Percentiles rank a stretch among this genome's conserved stretches.
These are phyloP conservation scores for Diglossa cyanea DNA, from an alignment of 2,797 vertebrate genomes.

Conservation along the genomic window DNA sequence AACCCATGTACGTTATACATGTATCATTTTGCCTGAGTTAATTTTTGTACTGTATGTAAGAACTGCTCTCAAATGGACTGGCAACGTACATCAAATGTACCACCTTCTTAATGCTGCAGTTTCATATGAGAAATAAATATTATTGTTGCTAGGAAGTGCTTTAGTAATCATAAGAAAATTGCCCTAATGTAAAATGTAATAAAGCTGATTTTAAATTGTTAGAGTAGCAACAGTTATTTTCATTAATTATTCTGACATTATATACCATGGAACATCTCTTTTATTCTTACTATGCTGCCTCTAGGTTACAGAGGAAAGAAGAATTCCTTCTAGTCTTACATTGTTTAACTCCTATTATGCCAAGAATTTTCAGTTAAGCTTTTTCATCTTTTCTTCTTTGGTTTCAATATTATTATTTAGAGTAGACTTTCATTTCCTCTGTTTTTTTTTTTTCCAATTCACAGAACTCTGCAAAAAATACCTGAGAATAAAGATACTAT, in stretches of 20 bases:
- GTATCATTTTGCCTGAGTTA: background rate
- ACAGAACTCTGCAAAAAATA: background rate
- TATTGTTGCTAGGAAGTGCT: slow-evolving; percentile 13
- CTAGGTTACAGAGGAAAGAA: slow-evolving; percentile 27
- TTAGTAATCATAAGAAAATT: slow-evolving; percentile 47
- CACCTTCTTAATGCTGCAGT: slow-evolving; percentile 3
- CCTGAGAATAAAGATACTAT: background rate
- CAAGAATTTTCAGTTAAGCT: background rate
- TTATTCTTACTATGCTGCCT: background rate
- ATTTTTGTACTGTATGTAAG: background rate
- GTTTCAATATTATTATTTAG: background rate
- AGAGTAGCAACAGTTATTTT: slow-evolving; percentile 47
- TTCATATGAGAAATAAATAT: slow-evolving; percentile 30
- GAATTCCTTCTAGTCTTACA: slow-evolving; percentile 12
- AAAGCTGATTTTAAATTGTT: slow-evolving; percentile 26
- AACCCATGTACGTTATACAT: background rate
- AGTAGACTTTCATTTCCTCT: background rate
- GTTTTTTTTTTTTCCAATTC: background rate
- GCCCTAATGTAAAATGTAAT: slow-evolving; percentile 11
- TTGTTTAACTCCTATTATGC: slow-evolving; percentile 19
- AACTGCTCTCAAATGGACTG: background rate
- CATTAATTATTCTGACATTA: slow-evolving; percentile 58
- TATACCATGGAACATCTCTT: slow-evolving; percentile 14
- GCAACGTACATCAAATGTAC: background rate
- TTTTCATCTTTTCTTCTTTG: background rate